phyloP scores from a whole-genome alignment of 1,140 invertebrate species.

The Planococcus citri region DNA sequence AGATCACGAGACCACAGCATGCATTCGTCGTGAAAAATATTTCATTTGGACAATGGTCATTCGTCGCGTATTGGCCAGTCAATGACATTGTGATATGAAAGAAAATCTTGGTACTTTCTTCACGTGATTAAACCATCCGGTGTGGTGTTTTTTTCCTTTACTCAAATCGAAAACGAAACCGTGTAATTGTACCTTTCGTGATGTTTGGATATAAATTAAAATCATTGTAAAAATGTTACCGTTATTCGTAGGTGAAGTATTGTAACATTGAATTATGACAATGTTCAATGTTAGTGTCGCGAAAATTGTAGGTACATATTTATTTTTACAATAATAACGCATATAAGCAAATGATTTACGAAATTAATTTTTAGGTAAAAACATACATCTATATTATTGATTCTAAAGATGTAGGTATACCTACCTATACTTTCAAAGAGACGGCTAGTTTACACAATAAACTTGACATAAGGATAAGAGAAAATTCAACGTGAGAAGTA shows the following conservation, averaged over 20 bases:
- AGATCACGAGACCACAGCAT: not conserved
- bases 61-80: not conserved
- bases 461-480: not conserved
- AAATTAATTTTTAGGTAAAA: not conserved
- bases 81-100: not conserved
- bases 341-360: not conserved
- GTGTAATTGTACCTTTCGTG: not conserved
- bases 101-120: conserved; percentile 9
- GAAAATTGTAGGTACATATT: no score
- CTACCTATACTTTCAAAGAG: no score
- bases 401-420: not conserved
- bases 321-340: not conserved
- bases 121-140: conserved; percentile 5
- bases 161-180: conserved; percentile 4
- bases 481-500: not conserved
- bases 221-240: not conserved
- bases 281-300: not conserved
- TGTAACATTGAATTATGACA: not conserved
- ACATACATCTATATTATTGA: not conserved
- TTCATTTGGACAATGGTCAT: not conserved
- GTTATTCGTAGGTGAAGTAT: not conserved
- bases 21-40: not conserved
- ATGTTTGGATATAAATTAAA: not conserved
- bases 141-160: not conserved
- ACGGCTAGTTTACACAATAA: not conserved